Conservation (phyloP, 2,797 vertebrate genomes). For the Molossus molossus region DNA sequence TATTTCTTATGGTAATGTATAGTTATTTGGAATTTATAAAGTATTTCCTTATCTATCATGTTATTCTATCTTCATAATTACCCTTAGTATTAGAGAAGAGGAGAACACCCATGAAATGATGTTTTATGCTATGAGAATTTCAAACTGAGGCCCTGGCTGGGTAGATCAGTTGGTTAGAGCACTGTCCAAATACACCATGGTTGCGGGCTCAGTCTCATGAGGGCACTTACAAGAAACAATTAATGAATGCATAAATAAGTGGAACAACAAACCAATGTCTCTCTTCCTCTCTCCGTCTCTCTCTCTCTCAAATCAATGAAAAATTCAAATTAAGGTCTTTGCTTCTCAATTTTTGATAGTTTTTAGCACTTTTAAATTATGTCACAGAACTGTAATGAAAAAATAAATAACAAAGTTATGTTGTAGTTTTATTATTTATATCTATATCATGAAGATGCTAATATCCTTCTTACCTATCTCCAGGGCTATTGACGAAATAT, state of each 20-base stretch:
- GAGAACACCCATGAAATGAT: not conserved
- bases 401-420: slow-evolving; percentile 30
- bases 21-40: slow-evolving; percentile 17
- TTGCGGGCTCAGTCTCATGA: too few species aligned
- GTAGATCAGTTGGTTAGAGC: not conserved
- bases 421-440: not conserved
- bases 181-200: not conserved
- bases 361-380: slow-evolving; percentile 63
- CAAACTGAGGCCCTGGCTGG: not conserved
- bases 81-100: not conserved
- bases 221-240: too few species aligned
- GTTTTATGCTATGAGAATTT: slow-evolving; percentile 53
- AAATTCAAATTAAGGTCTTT: slow-evolving; percentile 52
- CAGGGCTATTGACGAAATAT: not conserved
- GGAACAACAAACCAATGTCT: not conserved
- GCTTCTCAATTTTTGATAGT: slow-evolving; percentile 51
- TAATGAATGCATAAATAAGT: not conserved
- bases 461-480: not conserved
- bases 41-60: not conserved
- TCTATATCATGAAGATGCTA: slow-evolving; percentile 9
- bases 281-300: too few species aligned
- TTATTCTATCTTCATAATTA: not conserved
- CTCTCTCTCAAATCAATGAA: not conserved
- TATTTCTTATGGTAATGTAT: not conserved
- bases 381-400: not conserved